Evolutionary conservation across 2,113 vertebrate genomes (phyloP), one percentile per base, ranked within the genome.

Genomic region (Puntigrus tetrazona): DNA sequence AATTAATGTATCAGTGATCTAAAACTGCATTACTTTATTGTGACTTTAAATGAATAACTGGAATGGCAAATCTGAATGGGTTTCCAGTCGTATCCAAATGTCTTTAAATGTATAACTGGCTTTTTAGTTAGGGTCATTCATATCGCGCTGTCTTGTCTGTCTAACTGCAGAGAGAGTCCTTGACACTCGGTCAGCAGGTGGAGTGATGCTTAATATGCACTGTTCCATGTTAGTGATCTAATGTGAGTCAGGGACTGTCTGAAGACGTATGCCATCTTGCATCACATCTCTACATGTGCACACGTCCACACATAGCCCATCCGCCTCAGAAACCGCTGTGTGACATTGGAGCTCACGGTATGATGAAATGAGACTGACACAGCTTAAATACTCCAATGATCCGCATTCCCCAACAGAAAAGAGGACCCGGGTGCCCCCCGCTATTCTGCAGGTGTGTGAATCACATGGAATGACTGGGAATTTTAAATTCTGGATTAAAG

Each of bases 401-500:
- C 76, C 14, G 4, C 76, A 59, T 8, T 78, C 36, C 55, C 52
- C 14, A 59, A 74, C 29, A 55, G 29, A 74, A 29, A 47, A 55
- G n/a, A 38, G 43, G 2, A 69, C 20, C 41, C 7, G 5, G 65
- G 57, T 61, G 77, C 70, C n/a, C 41, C 70, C 70, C 11, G 22
- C 77, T 43, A 61, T 57, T 29, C 31, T 36, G 75, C 41, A 81
- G 78, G 78, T 92, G 91, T 93, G 90, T 92, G 90, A 91, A 91
- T 90, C 91, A 90, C 89, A 88, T 90, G 43, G 89, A 92, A 92
- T 92, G 91, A 92, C 91, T 93, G 92, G 93, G 92, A 91, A 93
- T 94, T 92, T 92, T 90, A 92, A 93, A 92, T 88, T 87, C 70
- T 52, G 92, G 91, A 93, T 92, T 94, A 94, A 87, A 73, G 88